Base-by-base conservation (phyloP, 2,113 vertebrate species). In the Procavia capensis region DNA sequence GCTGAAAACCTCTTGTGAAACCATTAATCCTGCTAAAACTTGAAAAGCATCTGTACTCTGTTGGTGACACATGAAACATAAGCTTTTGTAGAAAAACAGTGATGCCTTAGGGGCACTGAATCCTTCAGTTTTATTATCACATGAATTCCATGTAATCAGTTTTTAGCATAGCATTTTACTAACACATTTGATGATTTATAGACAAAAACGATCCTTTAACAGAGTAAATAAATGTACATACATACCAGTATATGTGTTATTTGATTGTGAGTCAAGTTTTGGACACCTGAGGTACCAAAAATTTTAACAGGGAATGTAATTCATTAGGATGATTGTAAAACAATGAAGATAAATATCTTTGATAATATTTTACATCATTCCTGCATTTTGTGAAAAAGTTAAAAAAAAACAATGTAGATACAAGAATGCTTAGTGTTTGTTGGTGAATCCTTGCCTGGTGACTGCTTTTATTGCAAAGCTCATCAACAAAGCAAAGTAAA, bases 141-240 rank as follows among this genome's bases (percentile, higher is more conserved):
- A 95, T 72, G 61, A 93, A 95, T 93, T 95, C n/a, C 11, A 94
- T 57, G 27, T 66, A 63, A 92, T 96, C 93, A 90, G 86, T 88
- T 96, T 72, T 85, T 66, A 85, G 47, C 3, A 86, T n/a, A 64
- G 17, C 25, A 95, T 88, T 64, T 96, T 74, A 14, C 88, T 82
- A 93, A 80, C 39, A 85, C n/a, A 41, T 79, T 85, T 74, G 92
- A 90, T 4, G 68, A 87, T 64, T 95, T 84, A 85, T 29, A 19
- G 43, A 93, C 27, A 97, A 95, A 96, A 84, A 88, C 31, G 63
- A 66, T 39, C 54, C 39, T 94, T 82, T 81, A 39, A 34, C 29
- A 93, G 83, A n/a, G 83, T 70, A 95, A 95, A 85, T 61, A 95
- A 85, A 25, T 27, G 22, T 61, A 80, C 57, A 34, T 81, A 95